These are phyloP conservation scores for Galago senegalensis DNA, from an alignment of 2,797 vertebrate species.

Conservation along the genomic window DNA sequence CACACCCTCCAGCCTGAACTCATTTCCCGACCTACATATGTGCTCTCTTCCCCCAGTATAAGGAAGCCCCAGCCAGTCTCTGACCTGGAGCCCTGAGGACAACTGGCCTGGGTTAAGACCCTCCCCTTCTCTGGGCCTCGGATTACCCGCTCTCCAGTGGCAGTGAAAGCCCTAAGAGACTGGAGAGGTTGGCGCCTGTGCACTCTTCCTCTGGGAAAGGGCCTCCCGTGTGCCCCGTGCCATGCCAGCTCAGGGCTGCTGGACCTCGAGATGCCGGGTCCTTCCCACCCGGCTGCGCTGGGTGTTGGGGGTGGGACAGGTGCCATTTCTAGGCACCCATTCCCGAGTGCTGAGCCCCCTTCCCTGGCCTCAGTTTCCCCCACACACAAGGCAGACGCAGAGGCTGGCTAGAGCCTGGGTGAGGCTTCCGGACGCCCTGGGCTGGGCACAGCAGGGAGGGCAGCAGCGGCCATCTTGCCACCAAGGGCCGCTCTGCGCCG, in stretches of 20 bases:
- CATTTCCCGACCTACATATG: constrained; percentile 68
- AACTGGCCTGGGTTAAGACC: not conserved
- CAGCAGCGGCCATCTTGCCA: constrained; percentile 79
- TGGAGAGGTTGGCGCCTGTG: not conserved
- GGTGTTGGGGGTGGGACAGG: not conserved
- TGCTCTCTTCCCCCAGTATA: not conserved
- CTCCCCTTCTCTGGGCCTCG: not conserved
- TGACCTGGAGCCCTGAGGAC: not conserved
- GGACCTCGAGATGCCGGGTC: not conserved
- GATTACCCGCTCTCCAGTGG: not conserved
- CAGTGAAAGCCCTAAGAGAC: not conserved
- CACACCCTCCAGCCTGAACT: constrained; percentile 56
- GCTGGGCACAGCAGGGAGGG: constrained; percentile 27
- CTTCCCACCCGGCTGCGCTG: not conserved
- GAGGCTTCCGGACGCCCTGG: not conserved
- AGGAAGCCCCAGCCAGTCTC: not conserved
- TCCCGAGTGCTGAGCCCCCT: not conserved
- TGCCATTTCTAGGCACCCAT: not conserved
- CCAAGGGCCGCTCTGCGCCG: constrained; percentile 37
- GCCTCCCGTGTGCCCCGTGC: not conserved
- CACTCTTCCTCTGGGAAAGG: not conserved
- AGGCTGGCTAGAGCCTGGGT: not conserved
- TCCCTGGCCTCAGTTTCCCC: constrained; percentile 57
- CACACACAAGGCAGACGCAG: not conserved
- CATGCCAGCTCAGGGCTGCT: not conserved